Conservation (phyloP, 35 echinoderm and acorn worm species). For the Nesometra sesokonis region DNA sequence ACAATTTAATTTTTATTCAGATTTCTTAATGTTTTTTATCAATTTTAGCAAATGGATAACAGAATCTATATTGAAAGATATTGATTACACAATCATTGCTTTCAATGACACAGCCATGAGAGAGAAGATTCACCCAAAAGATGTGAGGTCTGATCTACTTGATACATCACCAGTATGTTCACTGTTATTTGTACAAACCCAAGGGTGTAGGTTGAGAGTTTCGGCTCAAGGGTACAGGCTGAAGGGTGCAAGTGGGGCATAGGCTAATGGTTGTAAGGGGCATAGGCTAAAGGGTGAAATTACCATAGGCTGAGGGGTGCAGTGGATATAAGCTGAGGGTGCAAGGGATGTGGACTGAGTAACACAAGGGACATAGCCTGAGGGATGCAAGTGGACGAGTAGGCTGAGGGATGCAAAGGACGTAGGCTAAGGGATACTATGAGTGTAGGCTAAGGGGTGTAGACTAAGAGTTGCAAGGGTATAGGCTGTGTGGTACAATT, state of each 20-base stretch:
- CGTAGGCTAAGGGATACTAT: too few species aligned
- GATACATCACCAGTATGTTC: conserved; percentile 59
- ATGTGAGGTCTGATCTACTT: conserved; percentile 37
- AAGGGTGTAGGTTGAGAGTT: not conserved
- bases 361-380: too few species aligned
- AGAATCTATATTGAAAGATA: conserved; percentile 28
- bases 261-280: not conserved
- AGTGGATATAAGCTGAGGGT: too few species aligned
- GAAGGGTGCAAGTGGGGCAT: too few species aligned
- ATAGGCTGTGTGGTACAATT: too few species aligned
- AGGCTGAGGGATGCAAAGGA: too few species aligned
- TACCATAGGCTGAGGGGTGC: not conserved
- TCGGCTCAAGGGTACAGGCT: not conserved
- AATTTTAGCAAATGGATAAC: conserved; percentile 65
- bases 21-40: not conserved
- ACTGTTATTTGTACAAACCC: not conserved
- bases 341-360: too few species aligned
- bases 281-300: not conserved
- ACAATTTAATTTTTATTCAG: too few species aligned
- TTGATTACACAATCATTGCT: conserved; percentile 57
- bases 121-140: conserved; percentile 51
- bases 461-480: too few species aligned
- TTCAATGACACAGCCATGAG: conserved; percentile 78
- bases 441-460: too few species aligned
- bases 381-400: too few species aligned